Conservation (phyloP, 2,888 invertebrate species). For the Lithosia quadra region DNA sequence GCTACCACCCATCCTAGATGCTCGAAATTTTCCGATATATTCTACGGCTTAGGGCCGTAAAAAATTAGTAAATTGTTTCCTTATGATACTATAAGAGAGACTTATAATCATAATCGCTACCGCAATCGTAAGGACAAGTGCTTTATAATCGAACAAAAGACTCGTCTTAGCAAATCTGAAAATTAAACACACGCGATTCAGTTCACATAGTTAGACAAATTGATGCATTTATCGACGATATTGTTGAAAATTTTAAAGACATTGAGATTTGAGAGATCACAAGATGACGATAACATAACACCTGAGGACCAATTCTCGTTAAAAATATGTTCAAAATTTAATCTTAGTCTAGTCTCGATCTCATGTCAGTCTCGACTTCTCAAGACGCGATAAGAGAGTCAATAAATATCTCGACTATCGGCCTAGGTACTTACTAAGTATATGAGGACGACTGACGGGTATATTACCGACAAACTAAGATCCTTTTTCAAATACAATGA, state of each 20-base stretch:
- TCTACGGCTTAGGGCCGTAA: too few species aligned
- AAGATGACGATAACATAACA: too few species aligned
- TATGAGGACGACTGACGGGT: neutral
- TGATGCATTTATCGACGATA: conserved; percentile 40
- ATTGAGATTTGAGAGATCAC: too few species aligned
- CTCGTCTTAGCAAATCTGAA: conserved; percentile 46
- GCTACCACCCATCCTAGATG: too few species aligned
- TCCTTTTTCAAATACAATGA: neutral
- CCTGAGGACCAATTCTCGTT: too few species aligned
- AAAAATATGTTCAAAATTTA: too few species aligned
- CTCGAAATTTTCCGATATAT: too few species aligned
- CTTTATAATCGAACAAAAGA: conserved; percentile 59
- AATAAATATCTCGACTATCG: too few species aligned
- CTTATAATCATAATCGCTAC: conserved; percentile 10
- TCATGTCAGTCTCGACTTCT: too few species aligned
- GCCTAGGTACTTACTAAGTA: neutral
- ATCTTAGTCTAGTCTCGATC: too few species aligned
- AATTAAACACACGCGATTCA: conserved; percentile 64
- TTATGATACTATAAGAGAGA: neutral
- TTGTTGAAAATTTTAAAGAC: neutral
- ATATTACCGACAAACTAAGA: neutral
- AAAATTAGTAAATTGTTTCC: neutral
- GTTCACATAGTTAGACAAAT: conserved; percentile 61
- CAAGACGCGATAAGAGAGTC: too few species aligned
- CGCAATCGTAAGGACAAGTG: conserved; percentile 26